Base-by-base conservation (phyloP, 2,888 invertebrate species). In the Dascillus cervinus region DNA sequence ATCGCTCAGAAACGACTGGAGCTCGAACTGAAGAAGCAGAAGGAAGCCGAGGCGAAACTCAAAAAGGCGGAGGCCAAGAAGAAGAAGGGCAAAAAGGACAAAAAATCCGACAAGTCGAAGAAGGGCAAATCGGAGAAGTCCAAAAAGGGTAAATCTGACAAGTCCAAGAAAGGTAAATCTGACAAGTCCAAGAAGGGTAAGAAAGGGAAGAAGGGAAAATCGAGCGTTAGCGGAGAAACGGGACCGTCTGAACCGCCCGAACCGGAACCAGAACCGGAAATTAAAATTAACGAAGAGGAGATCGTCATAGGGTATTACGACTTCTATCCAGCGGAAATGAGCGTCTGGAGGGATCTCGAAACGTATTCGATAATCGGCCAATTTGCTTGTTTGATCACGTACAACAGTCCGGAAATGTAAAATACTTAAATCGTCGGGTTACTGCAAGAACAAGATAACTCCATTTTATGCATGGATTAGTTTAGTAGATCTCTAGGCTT, bases 241-340 rank as follows among this genome's bases (percentile, higher is more conserved):
- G 17, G 11, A 13, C 6, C n/a, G 6, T 29, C 24, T 10, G 22
- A 27, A 28, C 25, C 22, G 11, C 28, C 6, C 2, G 17, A 22
- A 27, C 21, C 14, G 5, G 12, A 12, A 21, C 29, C 35, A 3
- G 11, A 38, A 13, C 38, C 43, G 2, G 37, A 39, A 29, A 42
- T 47, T 11, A 21, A 11, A 4, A 28, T 47, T 2, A 30, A 44
- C 2, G 42, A 44, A 6, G 32, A 28, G 1, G 48, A 49, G 21
- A 36, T 49, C 6, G 34, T 37, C 14, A 4, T 49, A 3, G 36
- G 37, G 12, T 44, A 45, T 28, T 44, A 40, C 13, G 55, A 56
- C 29, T 33, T 44, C 4, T 56, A 55, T 35, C 50, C 47, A 3
- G 51, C 54, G 2, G 54, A 55, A 39, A 47, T 52, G 41, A 26